phyloP scores from a whole-genome alignment of 2,113 vertebrate genomes.

The Aix galericulata region DNA sequence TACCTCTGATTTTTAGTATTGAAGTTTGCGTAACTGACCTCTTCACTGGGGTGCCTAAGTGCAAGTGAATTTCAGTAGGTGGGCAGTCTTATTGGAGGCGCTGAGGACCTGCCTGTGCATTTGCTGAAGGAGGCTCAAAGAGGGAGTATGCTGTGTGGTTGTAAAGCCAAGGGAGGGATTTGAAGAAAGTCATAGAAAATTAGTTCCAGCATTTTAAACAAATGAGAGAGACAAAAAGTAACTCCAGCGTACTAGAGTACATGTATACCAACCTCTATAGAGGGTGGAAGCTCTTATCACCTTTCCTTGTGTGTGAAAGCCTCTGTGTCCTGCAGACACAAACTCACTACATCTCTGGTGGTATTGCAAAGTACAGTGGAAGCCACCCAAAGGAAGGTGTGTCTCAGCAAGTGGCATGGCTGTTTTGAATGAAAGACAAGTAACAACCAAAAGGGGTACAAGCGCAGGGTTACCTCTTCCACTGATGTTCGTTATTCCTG shows the following conservation, averaged over 20 bases:
- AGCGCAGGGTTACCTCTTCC: neutral
- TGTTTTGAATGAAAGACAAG: neutral
- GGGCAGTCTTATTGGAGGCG: neutral
- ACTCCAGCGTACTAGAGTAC: neutral
- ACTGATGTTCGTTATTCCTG: neutral
- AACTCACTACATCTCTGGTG: accelerated
- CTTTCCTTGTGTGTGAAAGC: neutral
- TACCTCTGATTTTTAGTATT: neutral
- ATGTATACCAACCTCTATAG: neutral
- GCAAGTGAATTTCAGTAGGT: neutral
- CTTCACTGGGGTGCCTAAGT: neutral
- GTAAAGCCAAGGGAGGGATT: neutral
- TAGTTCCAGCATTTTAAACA: neutral
- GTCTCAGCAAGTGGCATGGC: neutral
- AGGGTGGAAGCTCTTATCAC: neutral
- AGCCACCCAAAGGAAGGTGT: neutral
- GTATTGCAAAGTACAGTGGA: neutral
- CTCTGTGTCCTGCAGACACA: neutral
- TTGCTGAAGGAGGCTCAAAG: neutral
- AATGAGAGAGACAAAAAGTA: neutral
- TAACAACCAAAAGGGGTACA: neutral
- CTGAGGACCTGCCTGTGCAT: neutral
- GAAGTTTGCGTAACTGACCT: neutral
- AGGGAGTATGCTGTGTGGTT: neutral
- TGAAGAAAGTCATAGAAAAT: neutral